A percentile compares a stretch with the other conserved stretches of the same genome.
Evolutionary conservation across 2,797 vertebrate genomes (phyloP).

Genomic region (Acanthis flammea): DNA sequence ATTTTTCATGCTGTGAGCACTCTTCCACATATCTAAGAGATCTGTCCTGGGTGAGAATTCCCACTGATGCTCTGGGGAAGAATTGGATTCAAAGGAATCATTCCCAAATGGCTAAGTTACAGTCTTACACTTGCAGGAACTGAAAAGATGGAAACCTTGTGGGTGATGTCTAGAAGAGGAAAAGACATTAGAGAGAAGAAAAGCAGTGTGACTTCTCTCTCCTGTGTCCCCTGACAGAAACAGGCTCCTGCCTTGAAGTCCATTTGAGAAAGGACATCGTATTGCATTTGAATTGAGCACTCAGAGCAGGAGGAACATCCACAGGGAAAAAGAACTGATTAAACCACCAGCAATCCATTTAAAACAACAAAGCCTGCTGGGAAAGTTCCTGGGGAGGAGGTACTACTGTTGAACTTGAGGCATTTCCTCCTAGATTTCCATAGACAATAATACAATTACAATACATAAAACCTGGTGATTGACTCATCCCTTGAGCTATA

Average conservation of each 20-base stretch:
- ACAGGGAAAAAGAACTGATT: not conserved
- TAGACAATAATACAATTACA: not conserved
- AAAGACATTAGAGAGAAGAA: not conserved
- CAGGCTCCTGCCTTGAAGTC: not conserved
- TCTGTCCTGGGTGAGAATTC: not conserved
- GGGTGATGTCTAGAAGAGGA: not conserved
- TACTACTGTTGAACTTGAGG: not conserved
- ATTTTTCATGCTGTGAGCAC: not conserved
- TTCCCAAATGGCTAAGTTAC: not conserved
- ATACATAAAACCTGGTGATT: accelerated
- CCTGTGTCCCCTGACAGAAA: not conserved
- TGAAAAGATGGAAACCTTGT: not conserved
- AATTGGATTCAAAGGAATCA: not conserved
- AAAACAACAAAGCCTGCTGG: not conserved
- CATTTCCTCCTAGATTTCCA: not conserved
- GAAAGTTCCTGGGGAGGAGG: not conserved
- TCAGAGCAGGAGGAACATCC: not conserved
- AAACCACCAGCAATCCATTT: not conserved
- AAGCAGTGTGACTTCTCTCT: not conserved
- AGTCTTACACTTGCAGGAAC: not conserved
- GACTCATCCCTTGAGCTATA: not conserved
- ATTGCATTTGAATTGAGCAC: not conserved
- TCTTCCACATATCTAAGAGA: not conserved
- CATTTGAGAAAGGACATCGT: not conserved
- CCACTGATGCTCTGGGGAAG: not conserved